A percentile compares a stretch with the other conserved stretches of the same genome.
These are phyloP conservation scores for Actinia tenebrosa DNA, from an alignment of 64 coral and sea anemone species.

Conservation along the genomic window DNA sequence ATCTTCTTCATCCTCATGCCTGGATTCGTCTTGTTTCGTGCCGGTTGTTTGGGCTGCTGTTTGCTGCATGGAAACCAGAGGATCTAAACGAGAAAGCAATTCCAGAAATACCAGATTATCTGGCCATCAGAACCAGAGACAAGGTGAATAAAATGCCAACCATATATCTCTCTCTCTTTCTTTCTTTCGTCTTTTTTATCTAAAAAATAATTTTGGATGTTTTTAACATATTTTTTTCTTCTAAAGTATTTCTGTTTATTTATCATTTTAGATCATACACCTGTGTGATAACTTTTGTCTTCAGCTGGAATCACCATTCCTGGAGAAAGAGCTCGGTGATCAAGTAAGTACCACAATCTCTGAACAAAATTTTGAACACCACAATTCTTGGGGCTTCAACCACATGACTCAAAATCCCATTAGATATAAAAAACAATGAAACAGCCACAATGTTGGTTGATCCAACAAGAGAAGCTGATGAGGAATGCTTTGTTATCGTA, in stretches of 20 bases:
- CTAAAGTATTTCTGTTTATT: background rate
- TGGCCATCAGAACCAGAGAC: background rate
- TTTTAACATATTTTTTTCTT: background rate
- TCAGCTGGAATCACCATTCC: conserved; percentile 63
- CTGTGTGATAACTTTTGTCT: conserved; percentile 56
- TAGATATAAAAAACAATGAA: no score
- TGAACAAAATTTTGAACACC: no score
- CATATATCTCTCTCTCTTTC: no score
- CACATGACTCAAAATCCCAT: no score
- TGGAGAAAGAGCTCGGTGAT: conserved; percentile 80
- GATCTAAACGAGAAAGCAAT: conserved; percentile 31
- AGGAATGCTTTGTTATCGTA: no score
- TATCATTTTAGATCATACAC: conserved; percentile 33
- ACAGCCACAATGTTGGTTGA: no score
- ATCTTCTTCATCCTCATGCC: conserved; percentile 62
- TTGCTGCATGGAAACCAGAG: conserved; percentile 64
- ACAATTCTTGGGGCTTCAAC: no score
- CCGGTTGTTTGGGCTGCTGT: conserved; percentile 68
- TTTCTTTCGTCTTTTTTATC: background rate
- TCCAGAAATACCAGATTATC: conserved; percentile 21
- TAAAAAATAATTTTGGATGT: no score
- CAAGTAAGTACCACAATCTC: conserved; percentile 44
- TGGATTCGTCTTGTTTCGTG: conserved; percentile 83
- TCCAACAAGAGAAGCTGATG: no score
- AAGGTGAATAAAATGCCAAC: background rate